Percentiles rank a stretch among this genome's conserved stretches.
phyloP scores from a whole-genome alignment of 2,113 vertebrate species.

The Crocuta crocuta region DNA sequence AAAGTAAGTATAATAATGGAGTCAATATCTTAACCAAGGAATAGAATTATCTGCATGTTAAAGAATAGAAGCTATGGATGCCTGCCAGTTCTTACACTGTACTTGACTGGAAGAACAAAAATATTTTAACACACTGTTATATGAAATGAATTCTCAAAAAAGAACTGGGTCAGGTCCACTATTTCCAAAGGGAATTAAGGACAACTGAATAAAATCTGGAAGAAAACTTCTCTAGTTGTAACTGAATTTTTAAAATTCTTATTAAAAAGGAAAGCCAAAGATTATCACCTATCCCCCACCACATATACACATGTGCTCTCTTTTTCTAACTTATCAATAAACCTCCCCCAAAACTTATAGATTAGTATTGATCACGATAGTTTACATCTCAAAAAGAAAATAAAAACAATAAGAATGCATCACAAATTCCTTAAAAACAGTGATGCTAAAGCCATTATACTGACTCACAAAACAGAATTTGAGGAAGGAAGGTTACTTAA shows the following conservation, averaged over 20 bases:
- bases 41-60: not conserved
- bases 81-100: slow-evolving; percentile 27
- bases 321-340: not conserved
- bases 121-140: slow-evolving; percentile 58
- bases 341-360: not conserved
- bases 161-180: slow-evolving; percentile 57
- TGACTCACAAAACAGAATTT: not conserved
- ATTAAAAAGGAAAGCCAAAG: slow-evolving; percentile 42
- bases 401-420: not conserved
- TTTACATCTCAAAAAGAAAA: slow-evolving; percentile 55
- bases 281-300: not conserved
- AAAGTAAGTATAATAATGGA: not conserved
- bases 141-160: slow-evolving; percentile 55
- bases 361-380: not conserved
- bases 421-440: not conserved
- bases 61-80: slow-evolving; percentile 13
- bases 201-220: slow-evolving; percentile 10
- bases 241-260: not conserved
- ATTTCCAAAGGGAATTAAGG: slow-evolving; percentile 49
- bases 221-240: not conserved
- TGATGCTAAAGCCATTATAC: not conserved
- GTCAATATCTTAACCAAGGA: slow-evolving; percentile 25
- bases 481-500: slow-evolving; percentile 12
- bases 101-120: slow-evolving; percentile 59
- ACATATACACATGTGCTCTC: not conserved